A percentile compares a stretch with the other conserved stretches of the same genome.
These are phyloP conservation scores for Protodeltote pygarga DNA, from an alignment of 2,888 invertebrate genomes.

Conservation along the genomic window DNA sequence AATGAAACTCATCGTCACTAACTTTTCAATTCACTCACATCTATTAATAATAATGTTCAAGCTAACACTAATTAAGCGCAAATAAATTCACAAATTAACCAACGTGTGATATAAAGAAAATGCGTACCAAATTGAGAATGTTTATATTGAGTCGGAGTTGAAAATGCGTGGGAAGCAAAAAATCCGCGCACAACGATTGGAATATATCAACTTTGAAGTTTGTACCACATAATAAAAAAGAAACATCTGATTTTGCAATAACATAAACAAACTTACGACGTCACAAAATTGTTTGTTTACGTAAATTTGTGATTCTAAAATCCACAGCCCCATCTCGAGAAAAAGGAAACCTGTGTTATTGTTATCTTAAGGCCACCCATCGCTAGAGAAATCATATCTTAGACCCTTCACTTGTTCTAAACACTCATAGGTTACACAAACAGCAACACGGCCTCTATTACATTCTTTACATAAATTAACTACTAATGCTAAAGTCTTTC, in stretches of 20 bases:
- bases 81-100: conserved; percentile 6
- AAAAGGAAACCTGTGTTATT: too few relatives aligned
- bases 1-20: conserved; percentile 2
- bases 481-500: conserved; percentile 23
- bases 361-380: conserved; percentile 19
- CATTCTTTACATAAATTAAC: conserved; percentile 52
- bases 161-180: conserved; percentile 21
- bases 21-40: conserved; percentile 20
- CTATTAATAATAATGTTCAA: conserved; percentile 15
- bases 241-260: conserved; percentile 10
- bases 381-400: conserved; percentile 22
- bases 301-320: background rate
- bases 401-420: conserved; percentile 46
- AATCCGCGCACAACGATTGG: background rate
- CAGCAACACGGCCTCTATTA: conserved; percentile 32
- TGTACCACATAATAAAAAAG: background rate
- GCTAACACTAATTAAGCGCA: conserved; percentile 3
- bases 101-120: conserved; percentile 21
- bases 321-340: conserved; percentile 5
- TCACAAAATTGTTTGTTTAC: background rate
- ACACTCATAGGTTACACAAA: conserved; percentile 37
- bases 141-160: conserved; percentile 27
- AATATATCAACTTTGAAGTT: conserved; percentile 12
- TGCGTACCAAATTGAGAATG: conserved; percentile 34
- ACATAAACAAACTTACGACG: too few relatives aligned